These are phyloP conservation scores for Choreutis nemorana DNA, from an alignment of 2,888 invertebrate species.

Conservation along the genomic window DNA sequence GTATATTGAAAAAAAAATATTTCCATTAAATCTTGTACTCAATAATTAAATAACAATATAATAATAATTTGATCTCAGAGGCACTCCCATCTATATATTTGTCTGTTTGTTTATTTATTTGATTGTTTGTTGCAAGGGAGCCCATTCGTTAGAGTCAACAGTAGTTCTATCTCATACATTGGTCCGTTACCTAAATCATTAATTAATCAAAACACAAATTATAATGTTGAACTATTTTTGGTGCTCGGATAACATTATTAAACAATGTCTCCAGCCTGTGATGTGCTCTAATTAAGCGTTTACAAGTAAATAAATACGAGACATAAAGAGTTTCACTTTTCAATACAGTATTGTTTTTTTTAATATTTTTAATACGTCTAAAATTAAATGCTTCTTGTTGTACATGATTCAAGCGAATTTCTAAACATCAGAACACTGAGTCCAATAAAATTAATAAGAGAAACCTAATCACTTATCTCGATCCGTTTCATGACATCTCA, in stretches of 20 bases:
- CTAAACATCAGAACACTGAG: constrained; percentile 22
- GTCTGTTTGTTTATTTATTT: constrained; percentile 45
- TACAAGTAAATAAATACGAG: constrained; percentile 39
- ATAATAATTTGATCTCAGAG: constrained; percentile 67
- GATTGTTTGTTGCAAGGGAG: constrained; percentile 38
- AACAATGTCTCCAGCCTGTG: too few relatives aligned
- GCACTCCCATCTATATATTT: too few relatives aligned
- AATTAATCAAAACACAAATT: too few relatives aligned
- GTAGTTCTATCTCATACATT: constrained; percentile 40
- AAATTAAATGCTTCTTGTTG: constrained; percentile 66
- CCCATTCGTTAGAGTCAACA: constrained; percentile 39
- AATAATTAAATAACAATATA: constrained; percentile 65
- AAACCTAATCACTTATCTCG: constrained; percentile 23
- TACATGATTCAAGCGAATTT: constrained; percentile 44
- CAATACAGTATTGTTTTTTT: constrained; percentile 33
- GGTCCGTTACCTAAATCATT: constrained; percentile 51
- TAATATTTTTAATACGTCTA: constrained; percentile 58
- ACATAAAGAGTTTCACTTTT: constrained; percentile 26
- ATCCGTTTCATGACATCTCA: constrained; percentile 50
- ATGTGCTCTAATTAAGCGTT: constrained; percentile 38
- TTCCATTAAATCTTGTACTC: constrained; percentile 63
- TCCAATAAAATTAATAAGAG: constrained; percentile 21
- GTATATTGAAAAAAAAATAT: constrained; percentile 59
- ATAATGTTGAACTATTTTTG: too few relatives aligned
- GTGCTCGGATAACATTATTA: too few relatives aligned